Conservation (phyloP, 53 echinoderm and acorn worm species). For the Arbacia lixula region DNA sequence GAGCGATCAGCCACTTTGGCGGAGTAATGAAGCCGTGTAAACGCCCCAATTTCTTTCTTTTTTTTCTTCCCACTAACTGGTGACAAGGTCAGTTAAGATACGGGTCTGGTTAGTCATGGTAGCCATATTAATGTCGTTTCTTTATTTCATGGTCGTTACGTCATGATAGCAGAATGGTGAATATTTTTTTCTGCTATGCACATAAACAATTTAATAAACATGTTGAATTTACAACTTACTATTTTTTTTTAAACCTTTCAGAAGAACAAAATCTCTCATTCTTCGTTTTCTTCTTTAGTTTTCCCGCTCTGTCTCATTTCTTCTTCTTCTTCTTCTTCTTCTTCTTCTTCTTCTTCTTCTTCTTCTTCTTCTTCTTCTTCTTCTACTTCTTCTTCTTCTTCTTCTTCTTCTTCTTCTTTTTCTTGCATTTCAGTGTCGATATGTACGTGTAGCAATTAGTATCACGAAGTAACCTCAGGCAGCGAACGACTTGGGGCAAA, state of each 20-base stretch:
- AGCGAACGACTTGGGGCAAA: no score
- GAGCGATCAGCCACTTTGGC: no score
- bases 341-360: background rate
- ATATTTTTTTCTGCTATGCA: no score
- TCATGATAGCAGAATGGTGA: no score
- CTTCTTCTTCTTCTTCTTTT: background rate
- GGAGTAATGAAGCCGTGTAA: no score
- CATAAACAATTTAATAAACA: no score
- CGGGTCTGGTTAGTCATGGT: no score
- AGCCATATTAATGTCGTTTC: no score
- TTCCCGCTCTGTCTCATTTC: background rate
- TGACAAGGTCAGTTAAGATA: no score
- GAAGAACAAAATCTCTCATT: background rate
- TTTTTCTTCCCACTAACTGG: background rate
- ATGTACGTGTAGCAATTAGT: background rate
- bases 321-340: background rate
- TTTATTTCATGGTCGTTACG: no score
- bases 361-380: background rate
- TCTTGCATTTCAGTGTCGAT: background rate
- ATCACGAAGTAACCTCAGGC: no score
- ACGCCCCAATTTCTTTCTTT: background rate
- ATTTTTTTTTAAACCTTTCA: background rate
- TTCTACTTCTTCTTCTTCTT: background rate
- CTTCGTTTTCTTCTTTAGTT: background rate
- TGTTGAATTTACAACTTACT: no score